Evolutionary conservation across 2,113 vertebrate species (phyloP), one percentile per base, ranked within the genome.

Genomic region (Heterotis niloticus): DNA sequence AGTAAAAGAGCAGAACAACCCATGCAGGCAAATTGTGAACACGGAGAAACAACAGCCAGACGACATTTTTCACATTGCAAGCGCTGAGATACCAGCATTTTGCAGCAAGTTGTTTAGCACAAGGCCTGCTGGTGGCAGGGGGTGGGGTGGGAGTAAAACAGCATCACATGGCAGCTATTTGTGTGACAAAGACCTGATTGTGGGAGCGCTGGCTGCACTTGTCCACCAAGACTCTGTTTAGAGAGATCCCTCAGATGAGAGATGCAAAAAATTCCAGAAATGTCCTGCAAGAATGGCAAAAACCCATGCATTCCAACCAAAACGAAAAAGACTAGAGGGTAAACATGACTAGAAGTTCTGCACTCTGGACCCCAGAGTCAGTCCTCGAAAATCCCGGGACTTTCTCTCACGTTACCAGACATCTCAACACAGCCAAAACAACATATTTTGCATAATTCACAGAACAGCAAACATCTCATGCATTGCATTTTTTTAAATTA

Each of bases 371-470:
- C 34, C 7, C 34, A 70, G 72, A 26, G 26, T 34, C 26, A 18
- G 34, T 14, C 29, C n/a, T 20, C 26, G 62, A 3, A 66, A 66
- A 60, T 64, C 51, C 62, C 17, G 24, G 9, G 71, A 75, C 62
- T 67, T 56, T 34, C 78, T 74, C 57, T 44, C 62, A 59, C 44
- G 17, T 74, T 57, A 65, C 62, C 66, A 23, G 28, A 44, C 7
- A 17, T 65, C 71, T 68, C 18, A 18, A 57, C n/a, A 64, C 23
- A 29, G 56, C 60, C 56, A 34, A 9, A 29, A 57, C 11, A 29
- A 69, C 82, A 80, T 75, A 28, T 59, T 78, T 80, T 20, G 60
- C 77, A 78, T 83, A 78, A 75, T 79, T 83, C 17, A 64, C 5
- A 5, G 12, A 24, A 59, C 57, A 18, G 59, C 44, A 77, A 57